Evolutionary conservation across 1,140 invertebrate genomes (phyloP).

Genomic region (Cheumatopsyche charites): DNA sequence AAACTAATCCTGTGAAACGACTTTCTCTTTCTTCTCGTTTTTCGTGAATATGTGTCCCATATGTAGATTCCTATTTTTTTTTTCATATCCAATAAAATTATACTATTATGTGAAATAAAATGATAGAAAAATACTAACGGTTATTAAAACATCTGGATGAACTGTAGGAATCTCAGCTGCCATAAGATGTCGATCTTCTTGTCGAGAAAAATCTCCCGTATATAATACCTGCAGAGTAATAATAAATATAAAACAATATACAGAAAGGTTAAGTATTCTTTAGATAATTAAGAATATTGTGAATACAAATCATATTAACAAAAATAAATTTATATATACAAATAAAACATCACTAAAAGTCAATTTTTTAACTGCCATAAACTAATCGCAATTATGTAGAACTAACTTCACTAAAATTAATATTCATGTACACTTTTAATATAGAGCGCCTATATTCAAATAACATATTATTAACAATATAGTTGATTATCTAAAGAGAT

Average conservation of each 20-base stretch:
- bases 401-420: too few relatives aligned
- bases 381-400: too few relatives aligned
- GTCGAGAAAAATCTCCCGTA: slow-evolving; percentile 97
- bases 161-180: slow-evolving; percentile 97
- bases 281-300: neutral
- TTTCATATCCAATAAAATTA: neutral
- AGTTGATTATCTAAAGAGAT: slow-evolving; percentile 19
- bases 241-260: neutral
- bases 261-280: too few relatives aligned
- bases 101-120: neutral
- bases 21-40: slow-evolving; percentile 95
- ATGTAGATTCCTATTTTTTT: slow-evolving; percentile 90
- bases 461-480: too few relatives aligned
- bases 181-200: slow-evolving; percentile 99
- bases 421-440: too few relatives aligned
- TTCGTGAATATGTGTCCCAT: slow-evolving; percentile 99
- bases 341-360: neutral
- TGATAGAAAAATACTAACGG: slow-evolving; percentile 60
- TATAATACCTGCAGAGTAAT: slow-evolving; percentile 84
- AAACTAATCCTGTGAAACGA: slow-evolving; percentile 92
- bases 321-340: neutral
- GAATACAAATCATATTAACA: slow-evolving; percentile 19
- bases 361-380: too few relatives aligned
- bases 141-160: slow-evolving; percentile 95
- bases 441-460: too few relatives aligned